A percentile compares a stretch with the other conserved stretches of the same genome.
Evolutionary conservation across 2,888 invertebrate genomes (phyloP).

Genomic region (Drosophila austrosaltans): DNA sequence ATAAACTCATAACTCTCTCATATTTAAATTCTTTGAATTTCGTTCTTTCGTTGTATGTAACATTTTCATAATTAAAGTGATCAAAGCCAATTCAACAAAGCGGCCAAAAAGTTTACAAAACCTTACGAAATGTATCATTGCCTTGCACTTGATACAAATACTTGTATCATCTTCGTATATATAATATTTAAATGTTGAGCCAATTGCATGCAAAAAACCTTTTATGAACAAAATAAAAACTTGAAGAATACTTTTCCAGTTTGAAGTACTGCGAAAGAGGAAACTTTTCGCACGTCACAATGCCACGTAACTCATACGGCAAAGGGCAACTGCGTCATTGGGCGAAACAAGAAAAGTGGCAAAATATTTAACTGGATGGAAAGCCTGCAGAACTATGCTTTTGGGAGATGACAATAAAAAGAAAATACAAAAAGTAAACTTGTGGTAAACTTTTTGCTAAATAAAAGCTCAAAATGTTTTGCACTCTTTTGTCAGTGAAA

Average conservation of each 20-base stretch:
- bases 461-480: constrained; percentile 10
- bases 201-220: constrained; percentile 10
- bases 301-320: constrained; percentile 30
- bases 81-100: no score
- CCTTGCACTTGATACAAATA: neutral
- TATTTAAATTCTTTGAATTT: no score
- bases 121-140: neutral
- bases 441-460: constrained; percentile 12
- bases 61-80: no score
- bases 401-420: constrained; percentile 33
- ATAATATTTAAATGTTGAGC: neutral
- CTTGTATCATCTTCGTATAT: neutral
- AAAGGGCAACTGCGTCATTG: constrained; percentile 54
- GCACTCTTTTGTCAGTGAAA: constrained; percentile 9
- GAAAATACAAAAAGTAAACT: constrained; percentile 20
- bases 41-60: no score
- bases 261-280: constrained; percentile 6
- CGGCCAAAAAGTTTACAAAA: neutral
- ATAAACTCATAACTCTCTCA: no score
- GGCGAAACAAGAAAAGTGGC: constrained; percentile 48
- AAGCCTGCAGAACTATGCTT: constrained; percentile 61
- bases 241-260: constrained; percentile 16
- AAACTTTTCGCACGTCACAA: constrained; percentile 47
- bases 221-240: constrained; percentile 18
- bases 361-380: constrained; percentile 68